A percentile compares a stretch with the other conserved stretches of the same genome.
These are phyloP conservation scores for Danaus melanippus DNA, from an alignment of 1,140 invertebrate genomes.

Conservation along the genomic window DNA sequence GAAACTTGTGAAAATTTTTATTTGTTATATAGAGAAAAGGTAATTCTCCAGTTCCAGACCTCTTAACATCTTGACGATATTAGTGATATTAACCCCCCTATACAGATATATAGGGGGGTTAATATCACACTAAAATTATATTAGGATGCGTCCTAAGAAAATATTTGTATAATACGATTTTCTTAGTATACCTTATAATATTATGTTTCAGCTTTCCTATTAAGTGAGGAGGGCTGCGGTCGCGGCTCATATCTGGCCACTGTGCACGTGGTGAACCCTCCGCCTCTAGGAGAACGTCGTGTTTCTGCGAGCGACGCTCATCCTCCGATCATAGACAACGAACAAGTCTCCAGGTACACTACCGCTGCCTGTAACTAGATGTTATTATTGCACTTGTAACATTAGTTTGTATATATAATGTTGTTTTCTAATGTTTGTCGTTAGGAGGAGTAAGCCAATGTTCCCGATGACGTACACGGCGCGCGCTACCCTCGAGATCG, in stretches of 20 bases:
- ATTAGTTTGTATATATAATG: too few species aligned
- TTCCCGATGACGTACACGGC: slow-evolving; percentile 73
- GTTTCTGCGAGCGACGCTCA: slow-evolving; percentile 59
- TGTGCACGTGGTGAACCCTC: slow-evolving; percentile 68
- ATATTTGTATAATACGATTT: too few species aligned
- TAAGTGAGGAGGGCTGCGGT: slow-evolving; percentile 41
- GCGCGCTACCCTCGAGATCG: slow-evolving; percentile 72
- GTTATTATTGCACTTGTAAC: too few species aligned
- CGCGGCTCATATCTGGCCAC: slow-evolving; percentile 63
- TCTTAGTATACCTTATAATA: neutral
- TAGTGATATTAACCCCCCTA: too few species aligned
- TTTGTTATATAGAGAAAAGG: too few species aligned
- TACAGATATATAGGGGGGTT: too few species aligned
- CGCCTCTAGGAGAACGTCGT: slow-evolving; percentile 59
- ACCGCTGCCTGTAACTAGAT: too few species aligned
- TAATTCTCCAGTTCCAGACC: too few species aligned
- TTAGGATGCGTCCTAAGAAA: too few species aligned
- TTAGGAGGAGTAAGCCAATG: slow-evolving; percentile 56
- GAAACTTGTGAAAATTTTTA: too few species aligned
- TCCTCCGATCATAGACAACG: slow-evolving; percentile 32
- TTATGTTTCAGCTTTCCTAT: slow-evolving; percentile 39
- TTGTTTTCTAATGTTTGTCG: slow-evolving; percentile 19
- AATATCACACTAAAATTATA: too few species aligned
- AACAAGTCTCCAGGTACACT: slow-evolving; percentile 38
- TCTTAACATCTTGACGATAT: too few species aligned